phyloP scores from a whole-genome alignment of 2,113 vertebrate species.

The Scalopus aquaticus region DNA sequence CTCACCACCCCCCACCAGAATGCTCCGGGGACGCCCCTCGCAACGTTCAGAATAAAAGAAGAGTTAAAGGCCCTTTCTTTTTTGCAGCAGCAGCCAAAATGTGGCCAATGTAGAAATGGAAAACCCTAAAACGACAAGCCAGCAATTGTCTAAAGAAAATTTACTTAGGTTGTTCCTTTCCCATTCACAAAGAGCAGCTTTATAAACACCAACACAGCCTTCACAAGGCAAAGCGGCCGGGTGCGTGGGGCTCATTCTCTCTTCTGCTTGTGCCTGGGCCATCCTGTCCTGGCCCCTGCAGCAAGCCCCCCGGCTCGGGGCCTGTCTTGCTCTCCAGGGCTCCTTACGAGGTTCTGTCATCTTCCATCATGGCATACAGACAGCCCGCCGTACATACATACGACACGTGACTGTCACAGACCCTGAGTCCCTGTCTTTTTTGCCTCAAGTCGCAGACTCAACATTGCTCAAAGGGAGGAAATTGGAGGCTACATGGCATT shows the following conservation, averaged over 20 bases:
- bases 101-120: slow-evolving; percentile 64
- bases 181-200: slow-evolving; percentile 19
- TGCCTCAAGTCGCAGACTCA: no score
- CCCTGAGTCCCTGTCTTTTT: no score
- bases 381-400: no score
- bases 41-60: slow-evolving; percentile 47
- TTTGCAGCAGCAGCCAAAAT: neutral
- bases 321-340: neutral
- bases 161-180: slow-evolving; percentile 39
- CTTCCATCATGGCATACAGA: no score
- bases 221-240: neutral
- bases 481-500: no score
- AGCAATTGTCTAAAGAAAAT: slow-evolving; percentile 47
- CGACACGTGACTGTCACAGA: no score
- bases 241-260: neutral
- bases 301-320: no score
- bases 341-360: neutral
- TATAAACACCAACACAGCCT: neutral
- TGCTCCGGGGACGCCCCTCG: slow-evolving; percentile 8
- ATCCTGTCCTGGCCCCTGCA: no score
- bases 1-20: slow-evolving; percentile 42
- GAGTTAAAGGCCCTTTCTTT: slow-evolving; percentile 27
- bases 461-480: no score
- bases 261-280: neutral
- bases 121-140: slow-evolving; percentile 41